Evolutionary conservation across 2,888 invertebrate genomes (phyloP).

Genomic region (Tubulanus polymorphus): DNA sequence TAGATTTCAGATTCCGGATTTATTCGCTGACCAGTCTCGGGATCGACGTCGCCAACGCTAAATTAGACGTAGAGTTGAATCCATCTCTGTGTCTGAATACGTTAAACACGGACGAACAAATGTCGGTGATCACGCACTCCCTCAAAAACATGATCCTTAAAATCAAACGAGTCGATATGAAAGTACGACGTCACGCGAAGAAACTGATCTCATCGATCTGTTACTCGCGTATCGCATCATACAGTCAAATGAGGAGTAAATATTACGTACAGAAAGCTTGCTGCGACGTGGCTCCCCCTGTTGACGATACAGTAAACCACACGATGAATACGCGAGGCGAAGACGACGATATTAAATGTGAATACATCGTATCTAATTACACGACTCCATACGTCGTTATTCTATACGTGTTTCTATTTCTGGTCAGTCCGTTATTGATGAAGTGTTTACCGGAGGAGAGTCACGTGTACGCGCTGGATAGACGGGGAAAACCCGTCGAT

Average conservation of each 20-base stretch:
- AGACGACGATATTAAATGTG: neutral
- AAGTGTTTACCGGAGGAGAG: neutral
- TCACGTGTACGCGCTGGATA: constrained; percentile 1
- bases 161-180: too few relatives aligned
- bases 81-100: neutral
- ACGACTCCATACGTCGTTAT: neutral
- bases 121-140: neutral
- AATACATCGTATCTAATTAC: neutral
- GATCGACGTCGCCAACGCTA: neutral
- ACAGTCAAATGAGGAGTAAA: neutral
- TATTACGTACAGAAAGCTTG: constrained; percentile 6
- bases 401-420: constrained; percentile 3
- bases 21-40: constrained; percentile 2
- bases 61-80: neutral
- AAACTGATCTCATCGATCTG: constrained; percentile 1
- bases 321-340: neutral
- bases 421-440: constrained; percentile 4
- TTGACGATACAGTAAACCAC: too few relatives aligned
- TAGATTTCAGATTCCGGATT: constrained; percentile 4
- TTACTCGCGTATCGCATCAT: constrained; percentile 3
- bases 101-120: neutral
- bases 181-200: neutral
- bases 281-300: constrained; percentile 4
- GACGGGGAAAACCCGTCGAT: neutral
- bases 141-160: neutral